Evolutionary conservation across 2,797 vertebrate species (phyloP).

Genomic region (Poecilia wingei): DNA sequence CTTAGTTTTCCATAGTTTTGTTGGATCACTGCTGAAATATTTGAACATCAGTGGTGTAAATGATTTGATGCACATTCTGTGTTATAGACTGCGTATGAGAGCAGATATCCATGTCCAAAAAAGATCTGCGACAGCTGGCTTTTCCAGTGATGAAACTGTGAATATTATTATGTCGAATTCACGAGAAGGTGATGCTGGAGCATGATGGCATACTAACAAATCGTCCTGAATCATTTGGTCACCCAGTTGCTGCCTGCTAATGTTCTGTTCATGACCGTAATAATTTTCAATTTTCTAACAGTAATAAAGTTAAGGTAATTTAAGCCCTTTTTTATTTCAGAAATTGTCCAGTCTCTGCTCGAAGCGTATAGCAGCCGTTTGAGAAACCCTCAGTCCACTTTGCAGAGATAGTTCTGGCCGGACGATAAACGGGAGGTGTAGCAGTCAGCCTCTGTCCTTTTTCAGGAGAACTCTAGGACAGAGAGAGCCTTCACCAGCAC

Average conservation of each 20-base stretch:
- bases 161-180: background rate
- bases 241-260: background rate
- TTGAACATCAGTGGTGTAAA: background rate
- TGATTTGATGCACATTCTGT: background rate
- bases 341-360: background rate
- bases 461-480: conserved; percentile 68
- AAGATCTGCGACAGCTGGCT: background rate
- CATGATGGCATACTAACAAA: background rate
- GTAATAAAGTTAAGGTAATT: background rate
- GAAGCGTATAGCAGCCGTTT: conserved; percentile 44
- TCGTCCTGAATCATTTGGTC: background rate
- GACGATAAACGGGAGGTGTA: conserved; percentile 54
- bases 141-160: background rate
- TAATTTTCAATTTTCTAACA: background rate
- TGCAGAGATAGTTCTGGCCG: conserved; percentile 28
- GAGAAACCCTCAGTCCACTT: conserved; percentile 45
- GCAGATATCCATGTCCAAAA: background rate
- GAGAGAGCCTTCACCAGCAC: conserved; percentile 69
- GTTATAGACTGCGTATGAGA: background rate
- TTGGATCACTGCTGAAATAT: background rate
- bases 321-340: background rate
- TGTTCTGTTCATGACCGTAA: background rate
- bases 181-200: background rate
- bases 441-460: conserved; percentile 65
- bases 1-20: background rate